Evolutionary conservation across 2,113 vertebrate genomes (phyloP).

Genomic region (Corythoichthys intestinalis): DNA sequence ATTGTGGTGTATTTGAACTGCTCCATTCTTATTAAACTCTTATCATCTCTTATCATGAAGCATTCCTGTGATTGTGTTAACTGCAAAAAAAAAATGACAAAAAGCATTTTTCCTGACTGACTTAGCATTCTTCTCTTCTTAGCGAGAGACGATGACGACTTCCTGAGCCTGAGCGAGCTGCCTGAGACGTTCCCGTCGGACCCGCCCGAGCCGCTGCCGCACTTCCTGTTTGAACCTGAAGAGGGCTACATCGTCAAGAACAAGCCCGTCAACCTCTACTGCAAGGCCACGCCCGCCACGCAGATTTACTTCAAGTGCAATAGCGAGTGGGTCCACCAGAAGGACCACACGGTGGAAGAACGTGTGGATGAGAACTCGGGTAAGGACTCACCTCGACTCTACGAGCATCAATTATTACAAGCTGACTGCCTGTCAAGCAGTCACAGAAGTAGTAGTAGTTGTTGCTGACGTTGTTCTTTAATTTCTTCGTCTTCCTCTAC

Average conservation of each 20-base stretch:
- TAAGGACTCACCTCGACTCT: slow-evolving; percentile 57
- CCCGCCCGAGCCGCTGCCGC: slow-evolving; percentile 90
- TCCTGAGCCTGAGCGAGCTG: slow-evolving; percentile 89
- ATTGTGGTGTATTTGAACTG: too few species aligned
- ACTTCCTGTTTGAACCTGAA: slow-evolving; percentile 91
- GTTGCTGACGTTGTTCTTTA: too few species aligned
- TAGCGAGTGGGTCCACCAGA: slow-evolving; percentile 97
- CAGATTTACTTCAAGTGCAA: slow-evolving; percentile 99
- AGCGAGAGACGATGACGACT: slow-evolving; percentile 84
- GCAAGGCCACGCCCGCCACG: slow-evolving; percentile 91
- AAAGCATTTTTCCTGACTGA: background rate
- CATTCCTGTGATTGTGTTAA: too few species aligned
- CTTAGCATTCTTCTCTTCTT: slow-evolving; percentile 14
- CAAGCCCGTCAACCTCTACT: slow-evolving; percentile 90
- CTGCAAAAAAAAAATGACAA: background rate
- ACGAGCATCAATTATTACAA: background rate
- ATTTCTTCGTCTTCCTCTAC: too few species aligned
- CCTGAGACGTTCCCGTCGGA: slow-evolving; percentile 96
- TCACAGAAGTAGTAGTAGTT: too few species aligned
- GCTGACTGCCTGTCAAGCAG: too few species aligned
- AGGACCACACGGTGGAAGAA: slow-evolving; percentile 90
- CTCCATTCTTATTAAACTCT: too few species aligned
- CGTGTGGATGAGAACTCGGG: slow-evolving; percentile 92
- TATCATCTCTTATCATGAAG: too few species aligned
- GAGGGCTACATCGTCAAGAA: slow-evolving; percentile 96